Evolutionary conservation across 2,797 vertebrate species (phyloP).

Genomic region (Halcyon smyrnensis): DNA sequence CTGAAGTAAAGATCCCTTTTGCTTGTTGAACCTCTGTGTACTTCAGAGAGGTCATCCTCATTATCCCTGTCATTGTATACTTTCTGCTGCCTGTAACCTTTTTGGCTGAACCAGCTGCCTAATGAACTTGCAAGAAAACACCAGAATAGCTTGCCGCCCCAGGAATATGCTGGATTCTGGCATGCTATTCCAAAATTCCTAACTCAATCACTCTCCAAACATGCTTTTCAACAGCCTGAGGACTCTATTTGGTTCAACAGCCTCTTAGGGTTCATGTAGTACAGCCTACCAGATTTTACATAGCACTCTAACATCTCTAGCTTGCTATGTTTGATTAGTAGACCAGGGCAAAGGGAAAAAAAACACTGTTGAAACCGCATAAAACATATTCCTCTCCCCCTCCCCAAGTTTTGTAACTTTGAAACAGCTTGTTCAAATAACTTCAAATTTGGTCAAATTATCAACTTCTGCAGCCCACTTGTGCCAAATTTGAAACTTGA

Average conservation of each 20-base stretch:
- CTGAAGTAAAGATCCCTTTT: neutral
- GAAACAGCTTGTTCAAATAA: conserved; percentile 23
- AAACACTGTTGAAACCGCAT: neutral
- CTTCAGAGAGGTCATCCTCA: neutral
- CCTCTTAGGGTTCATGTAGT: neutral
- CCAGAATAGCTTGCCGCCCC: neutral
- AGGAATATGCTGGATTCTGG: neutral
- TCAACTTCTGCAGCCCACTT: neutral
- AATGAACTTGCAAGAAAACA: neutral
- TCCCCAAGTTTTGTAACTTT: neutral
- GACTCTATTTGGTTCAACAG: neutral
- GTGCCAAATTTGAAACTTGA: neutral
- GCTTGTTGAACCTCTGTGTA: neutral
- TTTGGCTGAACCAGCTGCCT: neutral
- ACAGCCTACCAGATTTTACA: neutral
- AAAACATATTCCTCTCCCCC: neutral
- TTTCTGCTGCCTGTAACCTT: neutral
- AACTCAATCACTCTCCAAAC: neutral
- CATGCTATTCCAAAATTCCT: neutral
- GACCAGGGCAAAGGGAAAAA: neutral
- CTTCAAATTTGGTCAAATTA: neutral
- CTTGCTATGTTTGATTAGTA: neutral
- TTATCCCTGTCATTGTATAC: neutral
- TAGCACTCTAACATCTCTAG: neutral
- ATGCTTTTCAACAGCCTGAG: neutral